Evolutionary conservation across 2,797 vertebrate genomes (phyloP).

Genomic region (Falco biarmicus): DNA sequence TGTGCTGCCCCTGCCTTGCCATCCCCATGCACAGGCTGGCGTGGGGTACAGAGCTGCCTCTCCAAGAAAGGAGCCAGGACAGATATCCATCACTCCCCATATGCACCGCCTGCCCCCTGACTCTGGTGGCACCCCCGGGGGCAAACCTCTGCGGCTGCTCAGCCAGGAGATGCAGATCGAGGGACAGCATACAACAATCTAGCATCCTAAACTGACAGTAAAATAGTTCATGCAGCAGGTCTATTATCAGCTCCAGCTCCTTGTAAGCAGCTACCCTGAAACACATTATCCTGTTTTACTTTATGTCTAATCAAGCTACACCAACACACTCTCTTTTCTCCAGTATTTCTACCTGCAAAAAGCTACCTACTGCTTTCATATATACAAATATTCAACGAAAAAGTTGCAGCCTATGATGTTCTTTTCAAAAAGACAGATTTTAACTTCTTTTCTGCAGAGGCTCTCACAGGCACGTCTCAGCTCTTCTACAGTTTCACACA

Average conservation of each 20-base stretch:
- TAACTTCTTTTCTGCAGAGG: constrained; percentile 46
- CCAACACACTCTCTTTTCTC: background rate
- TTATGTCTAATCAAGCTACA: background rate
- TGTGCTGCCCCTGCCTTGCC: background rate
- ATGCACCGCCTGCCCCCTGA: rapidly evolving
- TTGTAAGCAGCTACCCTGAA: background rate
- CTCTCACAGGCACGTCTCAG: background rate
- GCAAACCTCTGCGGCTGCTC: background rate
- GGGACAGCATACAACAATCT: background rate
- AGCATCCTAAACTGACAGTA: background rate
- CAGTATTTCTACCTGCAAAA: constrained; percentile 2
- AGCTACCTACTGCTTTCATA: background rate
- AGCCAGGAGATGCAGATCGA: background rate
- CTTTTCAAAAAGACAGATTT: constrained; percentile 37
- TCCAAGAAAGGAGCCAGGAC: background rate
- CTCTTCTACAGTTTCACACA: background rate
- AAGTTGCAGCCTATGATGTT: background rate
- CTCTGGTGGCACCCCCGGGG: background rate
- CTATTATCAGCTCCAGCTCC: background rate
- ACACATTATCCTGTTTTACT: background rate
- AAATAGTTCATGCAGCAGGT: background rate
- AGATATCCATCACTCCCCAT: rapidly evolving
- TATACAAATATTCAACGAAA: background rate
- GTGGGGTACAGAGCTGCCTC: background rate
- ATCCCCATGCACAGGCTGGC: rapidly evolving